Conservation (phyloP, 2,113 vertebrate genomes). For the Danionella cerebrum region DNA sequence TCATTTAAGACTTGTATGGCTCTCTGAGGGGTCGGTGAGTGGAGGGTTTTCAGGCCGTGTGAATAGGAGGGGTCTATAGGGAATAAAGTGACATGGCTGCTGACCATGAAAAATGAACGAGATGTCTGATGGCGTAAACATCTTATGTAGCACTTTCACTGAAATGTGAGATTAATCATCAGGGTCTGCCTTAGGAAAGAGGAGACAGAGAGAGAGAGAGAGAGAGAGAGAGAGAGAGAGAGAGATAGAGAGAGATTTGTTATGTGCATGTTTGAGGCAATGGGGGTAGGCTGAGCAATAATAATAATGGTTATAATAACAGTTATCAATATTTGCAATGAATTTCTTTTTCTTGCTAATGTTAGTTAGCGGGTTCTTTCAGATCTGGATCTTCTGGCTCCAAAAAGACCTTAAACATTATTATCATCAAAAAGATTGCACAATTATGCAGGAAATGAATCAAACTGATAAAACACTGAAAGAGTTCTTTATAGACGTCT, state of each 20-base stretch:
- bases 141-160: slow-evolving; percentile 42
- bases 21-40: neutral
- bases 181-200: neutral
- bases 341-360: too few species aligned
- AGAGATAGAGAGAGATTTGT: slow-evolving; percentile 13
- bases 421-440: too few species aligned
- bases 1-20: neutral
- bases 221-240: neutral
- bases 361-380: too few species aligned
- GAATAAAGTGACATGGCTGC: slow-evolving; percentile 15
- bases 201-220: neutral
- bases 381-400: too few species aligned
- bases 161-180: slow-evolving; percentile 45
- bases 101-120: slow-evolving; percentile 35
- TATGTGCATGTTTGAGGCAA: slow-evolving; percentile 9
- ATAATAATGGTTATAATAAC: too few species aligned
- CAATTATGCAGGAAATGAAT: too few species aligned
- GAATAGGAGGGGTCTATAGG: neutral
- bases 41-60: neutral
- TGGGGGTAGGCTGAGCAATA: too few species aligned
- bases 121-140: slow-evolving; percentile 38
- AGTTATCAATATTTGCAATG: too few species aligned
- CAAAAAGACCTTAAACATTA: too few species aligned
- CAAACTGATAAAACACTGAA: too few species aligned
- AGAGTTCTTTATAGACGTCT: too few species aligned